A percentile compares a stretch with the other conserved stretches of the same genome.
phyloP scores from a whole-genome alignment of 2,797 vertebrate genomes.

The Fistularia tabacaria region DNA sequence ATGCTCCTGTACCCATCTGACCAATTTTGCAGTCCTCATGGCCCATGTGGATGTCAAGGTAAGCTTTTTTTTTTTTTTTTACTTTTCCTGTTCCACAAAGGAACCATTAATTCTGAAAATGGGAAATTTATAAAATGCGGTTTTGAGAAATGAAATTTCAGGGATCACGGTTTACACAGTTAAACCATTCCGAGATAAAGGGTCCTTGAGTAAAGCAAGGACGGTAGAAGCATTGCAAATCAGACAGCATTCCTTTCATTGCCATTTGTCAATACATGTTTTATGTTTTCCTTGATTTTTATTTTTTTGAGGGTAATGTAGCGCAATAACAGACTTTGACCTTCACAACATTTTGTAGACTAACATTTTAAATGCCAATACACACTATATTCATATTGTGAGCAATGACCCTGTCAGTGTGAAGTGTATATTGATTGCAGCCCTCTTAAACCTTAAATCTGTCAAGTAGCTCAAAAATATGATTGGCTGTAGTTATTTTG shows the following conservation, averaged over 20 bases:
- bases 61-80: conserved; percentile 23
- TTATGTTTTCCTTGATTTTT: conserved; percentile 6
- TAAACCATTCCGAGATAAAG: not conserved
- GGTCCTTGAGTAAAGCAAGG: conserved; percentile 11
- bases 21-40: conserved; percentile 97
- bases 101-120: conserved; percentile 3
- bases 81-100: not conserved
- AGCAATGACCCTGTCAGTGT: conserved; percentile 11
- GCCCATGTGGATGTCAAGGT: conserved; percentile 97
- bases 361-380: conserved; percentile 25
- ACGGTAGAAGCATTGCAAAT: not conserved
- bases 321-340: conserved; percentile 22
- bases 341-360: conserved; percentile 25
- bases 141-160: conserved; percentile 3
- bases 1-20: conserved; percentile 96
- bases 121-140: conserved; percentile 5
- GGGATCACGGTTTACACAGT: not conserved
- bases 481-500: not conserved
- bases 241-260: not conserved
- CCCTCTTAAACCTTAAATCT: conserved; percentile 3
- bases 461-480: conserved; percentile 6
- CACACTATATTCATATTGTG: conserved; percentile 17
- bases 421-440: conserved; percentile 23
- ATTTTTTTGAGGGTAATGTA: conserved; percentile 3
- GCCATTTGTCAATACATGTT: conserved; percentile 17